Evolutionary conservation across 2,113 vertebrate species (phyloP), one percentile per base, ranked within the genome.

Genomic region (Charadrius vociferus): DNA sequence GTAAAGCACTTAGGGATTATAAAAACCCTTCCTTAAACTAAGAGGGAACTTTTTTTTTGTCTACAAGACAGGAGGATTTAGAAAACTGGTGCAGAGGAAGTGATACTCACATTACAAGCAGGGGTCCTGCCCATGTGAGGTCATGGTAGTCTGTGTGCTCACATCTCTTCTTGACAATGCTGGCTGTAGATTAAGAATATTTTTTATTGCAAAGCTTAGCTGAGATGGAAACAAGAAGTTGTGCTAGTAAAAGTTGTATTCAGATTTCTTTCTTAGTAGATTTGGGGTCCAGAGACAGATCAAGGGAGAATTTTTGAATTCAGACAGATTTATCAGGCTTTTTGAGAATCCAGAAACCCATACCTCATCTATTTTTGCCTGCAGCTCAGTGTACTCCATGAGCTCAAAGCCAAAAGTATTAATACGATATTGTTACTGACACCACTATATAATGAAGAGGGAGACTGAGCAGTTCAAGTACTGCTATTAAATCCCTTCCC

Each of bases 321-420:
- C 59, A 81, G 67, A 27, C 20, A 74, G 56, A 61, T 62, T 84
- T 73, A 88, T 71, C 63, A 63, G 79, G 72, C 21, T 88, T 93
- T 92, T 66, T 74, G 68, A 83, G 88, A 92, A 62, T 43, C 55
- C 83, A 91, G 80, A 92, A 90, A 81, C 59, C 26, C 80, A 58
- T 26, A 78, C 45, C 67, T 86, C 79, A 66, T 81, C 95, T 96
- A 77, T 77, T 95, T 96, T 92, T 96, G 86, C 67, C 91, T 53
- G 58, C 2, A 7, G 68, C 78, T 95, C 81, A 79, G 49, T 58
- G 53, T 61, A 65, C 67, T 83, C 6, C 1, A 21, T 39, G 49
- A 95, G 91, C 61, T 87, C 72, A 91, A 95, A 90, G 90, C 62
- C 91, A 91, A 39, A 94, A 75, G 61, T 88, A 70, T 95, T 82